Evolutionary conservation across 2,888 invertebrate species (phyloP).

Genomic region (Drosophila nigricruria): DNA sequence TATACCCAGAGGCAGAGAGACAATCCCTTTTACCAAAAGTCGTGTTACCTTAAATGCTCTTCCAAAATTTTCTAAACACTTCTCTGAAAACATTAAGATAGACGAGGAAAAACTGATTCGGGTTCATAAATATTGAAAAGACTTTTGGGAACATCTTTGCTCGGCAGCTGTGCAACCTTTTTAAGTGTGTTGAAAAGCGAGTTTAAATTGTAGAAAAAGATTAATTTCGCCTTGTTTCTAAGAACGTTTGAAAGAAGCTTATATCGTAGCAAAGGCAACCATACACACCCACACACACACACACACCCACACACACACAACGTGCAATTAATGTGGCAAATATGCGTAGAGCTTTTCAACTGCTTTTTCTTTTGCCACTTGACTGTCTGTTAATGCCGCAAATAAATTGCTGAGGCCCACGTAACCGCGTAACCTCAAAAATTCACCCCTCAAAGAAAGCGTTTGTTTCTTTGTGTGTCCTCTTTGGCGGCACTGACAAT

Average conservation of each 20-base stretch:
- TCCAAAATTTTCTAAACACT: too few relatives aligned
- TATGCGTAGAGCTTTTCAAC: slow-evolving; percentile 60
- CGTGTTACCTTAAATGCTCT: too few relatives aligned
- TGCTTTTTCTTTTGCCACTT: slow-evolving; percentile 59
- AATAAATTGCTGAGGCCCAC: slow-evolving; percentile 61
- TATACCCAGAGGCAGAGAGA: too few relatives aligned
- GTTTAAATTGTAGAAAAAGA: slow-evolving; percentile 28
- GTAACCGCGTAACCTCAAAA: slow-evolving; percentile 6
- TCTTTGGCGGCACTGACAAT: slow-evolving; percentile 38
- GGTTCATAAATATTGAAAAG: not conserved
- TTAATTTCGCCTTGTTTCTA: not conserved
- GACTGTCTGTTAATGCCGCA: slow-evolving; percentile 73
- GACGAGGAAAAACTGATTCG: not conserved
- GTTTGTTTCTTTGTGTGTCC: not conserved
- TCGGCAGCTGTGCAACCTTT: slow-evolving; percentile 13
- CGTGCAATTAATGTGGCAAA: slow-evolving; percentile 68
- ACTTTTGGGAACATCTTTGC: slow-evolving; percentile 6
- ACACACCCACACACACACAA: slow-evolving; percentile 16
- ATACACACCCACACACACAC: slow-evolving; percentile 14
- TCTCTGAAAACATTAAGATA: too few relatives aligned
- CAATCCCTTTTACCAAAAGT: too few relatives aligned
- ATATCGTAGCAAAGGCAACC: slow-evolving; percentile 11
- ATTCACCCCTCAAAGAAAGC: too few relatives aligned
- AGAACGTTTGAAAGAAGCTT: slow-evolving; percentile 33
- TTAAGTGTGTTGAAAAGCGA: not conserved